A percentile compares a stretch with the other conserved stretches of the same genome.
Conservation (phyloP, 2,888 invertebrate genomes). For the Temnothorax unifasciatus region DNA sequence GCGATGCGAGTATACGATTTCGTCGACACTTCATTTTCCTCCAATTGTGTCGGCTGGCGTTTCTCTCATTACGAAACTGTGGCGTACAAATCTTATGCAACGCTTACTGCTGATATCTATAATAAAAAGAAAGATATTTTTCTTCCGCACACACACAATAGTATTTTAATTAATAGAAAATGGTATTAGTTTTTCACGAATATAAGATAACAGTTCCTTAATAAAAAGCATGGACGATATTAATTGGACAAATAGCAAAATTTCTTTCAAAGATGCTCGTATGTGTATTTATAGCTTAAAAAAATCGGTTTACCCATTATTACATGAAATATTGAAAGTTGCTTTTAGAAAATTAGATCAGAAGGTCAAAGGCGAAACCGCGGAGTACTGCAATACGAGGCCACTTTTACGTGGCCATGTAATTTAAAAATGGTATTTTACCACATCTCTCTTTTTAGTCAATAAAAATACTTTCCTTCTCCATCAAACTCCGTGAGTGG, state of each 20-base stretch:
- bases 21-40: slow-evolving; percentile 58
- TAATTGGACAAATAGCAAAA: background rate
- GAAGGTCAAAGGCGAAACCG: background rate
- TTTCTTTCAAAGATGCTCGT: background rate
- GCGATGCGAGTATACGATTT: slow-evolving; percentile 39
- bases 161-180: background rate
- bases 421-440: background rate
- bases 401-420: background rate
- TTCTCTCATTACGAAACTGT: slow-evolving; percentile 60
- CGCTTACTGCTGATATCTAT: slow-evolving; percentile 43
- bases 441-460: background rate
- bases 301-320: background rate
- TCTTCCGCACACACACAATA: background rate
- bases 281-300: no score
- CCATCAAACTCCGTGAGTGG: background rate
- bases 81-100: slow-evolving; percentile 62
- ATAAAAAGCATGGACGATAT: background rate
- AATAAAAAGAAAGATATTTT: background rate
- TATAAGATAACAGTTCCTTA: background rate
- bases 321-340: background rate
- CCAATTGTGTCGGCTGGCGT: slow-evolving; percentile 60
- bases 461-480: background rate
- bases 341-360: slow-evolving; percentile 10
- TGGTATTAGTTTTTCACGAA: background rate
- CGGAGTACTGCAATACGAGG: background rate